Evolutionary conservation across 2,888 invertebrate species (phyloP), one percentile per base, ranked within the genome.

Genomic region (Dasypolia templi): DNA sequence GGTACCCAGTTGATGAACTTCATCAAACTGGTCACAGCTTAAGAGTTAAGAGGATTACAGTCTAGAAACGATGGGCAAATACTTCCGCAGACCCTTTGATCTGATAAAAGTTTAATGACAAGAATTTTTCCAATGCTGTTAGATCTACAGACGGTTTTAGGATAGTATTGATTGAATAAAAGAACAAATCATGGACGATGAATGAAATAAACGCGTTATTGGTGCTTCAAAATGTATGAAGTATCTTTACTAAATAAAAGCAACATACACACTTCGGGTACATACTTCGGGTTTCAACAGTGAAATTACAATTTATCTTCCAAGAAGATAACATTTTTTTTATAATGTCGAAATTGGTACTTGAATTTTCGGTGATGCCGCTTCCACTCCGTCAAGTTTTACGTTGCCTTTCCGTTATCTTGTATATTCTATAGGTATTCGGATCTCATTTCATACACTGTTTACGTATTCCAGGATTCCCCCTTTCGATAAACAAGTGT

Each of bases 21-120:
- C 26, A 56, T 75, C 67, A 61, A 75, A 78, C 59, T 67, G 77
- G 74, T 69, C 71, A 53, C 58, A 72, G 69, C 69, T 75, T 75
- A 56, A 26, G 51, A 77, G 69, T 61, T 78, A 75, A 84, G 61
- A 56, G 72, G 78, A 64, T 82, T 83, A 73, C 77, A 58, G 66
- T 59, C 35, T 55, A 58, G 12, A 32, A 66, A 53, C 46, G 42
- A 44, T 35, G 55, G 56, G 22, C 58, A 63, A 81, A 72, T 67
- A 75, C 49, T 61, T 74, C 19, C 42, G n/a, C 29, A 46, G 32
- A 67, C 12, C 29, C 35, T 74, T 74, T 74, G 62, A 81, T 71
- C 81, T 59, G 56, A 42, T 69, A 35, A 81, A 77, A 75, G 42
- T n/a, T n/a, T n/a, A n/a, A n/a, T n/a, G n/a, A n/a, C n/a, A n/a